Evolutionary conservation across 2,888 invertebrate species (phyloP), one percentile per base, ranked within the genome.

Genomic region (Andrena minutula): DNA sequence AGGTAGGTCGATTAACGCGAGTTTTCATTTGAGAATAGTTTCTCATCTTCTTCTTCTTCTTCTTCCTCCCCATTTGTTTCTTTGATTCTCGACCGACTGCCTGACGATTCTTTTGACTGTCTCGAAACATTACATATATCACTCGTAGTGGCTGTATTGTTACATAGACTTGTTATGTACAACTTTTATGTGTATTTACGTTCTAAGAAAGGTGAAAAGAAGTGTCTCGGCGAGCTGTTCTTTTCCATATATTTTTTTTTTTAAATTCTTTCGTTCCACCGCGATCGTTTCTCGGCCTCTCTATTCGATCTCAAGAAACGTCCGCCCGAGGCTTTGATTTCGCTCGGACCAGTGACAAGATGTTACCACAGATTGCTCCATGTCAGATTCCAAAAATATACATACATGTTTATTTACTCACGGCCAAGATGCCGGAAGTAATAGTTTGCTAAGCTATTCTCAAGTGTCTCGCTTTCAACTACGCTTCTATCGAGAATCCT

Each of bases 1-100:
- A 91, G 92, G 93, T 93, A 93, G 93, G 93, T 92, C 91, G 86
- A 86, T 83, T 63, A 71, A 77, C 83, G 80, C 82, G 89, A 89
- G 86, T 86, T 82, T 88, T 86, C 88, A 84, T 89, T 88, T 87
- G 89, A 89, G 89, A 89, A 89, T 89, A 89, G 87, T 86, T 86
- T 80, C 65, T 84, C 77, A 51, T 82, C 79, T 84, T 73, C 41
- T 80, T 47, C n/a, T 60, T 49, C n/a, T n/a, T n/a, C n/a, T 76
- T 71, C 64, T 69, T 65, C 64, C 28, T 65, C 30, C 28, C 26
- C 10, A 1, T 51, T 51, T 23, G 2, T 32, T 8, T 7, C 10
- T 53, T 63, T 23, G 32, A 68, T 61, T 79, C 49, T 66, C n/a
- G 81, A 84, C 69, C 63, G 76, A 76, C 76, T 71, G 75, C 73